These are phyloP conservation scores for Daphoenositta chrysoptera DNA, from an alignment of 2,113 vertebrate species.

Conservation along the genomic window DNA sequence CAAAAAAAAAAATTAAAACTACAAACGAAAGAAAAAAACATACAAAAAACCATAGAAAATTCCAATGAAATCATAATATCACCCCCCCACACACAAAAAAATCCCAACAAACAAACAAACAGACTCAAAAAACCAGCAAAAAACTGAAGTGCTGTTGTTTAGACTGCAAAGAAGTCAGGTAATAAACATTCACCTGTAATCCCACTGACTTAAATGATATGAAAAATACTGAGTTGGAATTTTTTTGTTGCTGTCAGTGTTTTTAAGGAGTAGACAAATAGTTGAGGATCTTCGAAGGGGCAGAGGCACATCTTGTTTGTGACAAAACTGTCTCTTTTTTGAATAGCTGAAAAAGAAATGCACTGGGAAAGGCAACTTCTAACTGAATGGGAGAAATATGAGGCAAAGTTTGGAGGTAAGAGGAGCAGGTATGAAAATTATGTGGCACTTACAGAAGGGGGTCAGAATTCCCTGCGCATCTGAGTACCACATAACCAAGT, in stretches of 20 bases:
- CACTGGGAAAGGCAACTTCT: neutral
- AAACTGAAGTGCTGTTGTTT: neutral
- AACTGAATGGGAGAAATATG: neutral
- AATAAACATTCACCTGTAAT: neutral
- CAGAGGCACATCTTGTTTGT: neutral
- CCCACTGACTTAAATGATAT: neutral
- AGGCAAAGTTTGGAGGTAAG: neutral
- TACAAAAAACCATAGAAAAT: neutral
- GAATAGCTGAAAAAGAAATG: neutral
- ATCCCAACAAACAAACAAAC: neutral
- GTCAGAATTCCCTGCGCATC: neutral
- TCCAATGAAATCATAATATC: neutral
- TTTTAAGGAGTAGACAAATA: neutral
- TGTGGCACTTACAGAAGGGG: neutral
- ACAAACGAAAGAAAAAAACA: neutral
- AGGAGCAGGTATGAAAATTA: neutral
- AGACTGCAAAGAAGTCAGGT: neutral
- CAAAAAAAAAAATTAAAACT: neutral
- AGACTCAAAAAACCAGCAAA: accelerated
- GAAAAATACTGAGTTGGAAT: neutral
- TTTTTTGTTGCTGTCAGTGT: neutral
- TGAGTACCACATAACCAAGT: neutral
- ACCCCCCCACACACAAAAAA: accelerated
- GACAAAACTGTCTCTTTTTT: neutral
- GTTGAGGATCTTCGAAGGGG: neutral